phyloP scores from a whole-genome alignment of 2,113 vertebrate genomes.

The Ivindomyrus marchei region DNA sequence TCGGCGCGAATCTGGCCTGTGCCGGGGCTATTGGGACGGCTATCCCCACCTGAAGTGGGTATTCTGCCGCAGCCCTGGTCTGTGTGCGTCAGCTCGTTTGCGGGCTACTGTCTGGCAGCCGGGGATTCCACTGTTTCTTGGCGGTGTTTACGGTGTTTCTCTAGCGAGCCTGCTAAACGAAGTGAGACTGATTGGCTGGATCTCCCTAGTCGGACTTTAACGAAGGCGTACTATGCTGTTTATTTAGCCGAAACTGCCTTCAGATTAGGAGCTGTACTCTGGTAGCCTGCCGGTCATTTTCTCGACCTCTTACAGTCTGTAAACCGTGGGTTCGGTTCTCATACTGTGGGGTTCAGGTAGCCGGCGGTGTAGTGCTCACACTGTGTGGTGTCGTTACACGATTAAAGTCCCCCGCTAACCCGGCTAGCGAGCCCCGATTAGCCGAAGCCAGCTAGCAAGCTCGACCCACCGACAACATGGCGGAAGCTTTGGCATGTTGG shows the following conservation, averaged over 20 bases:
- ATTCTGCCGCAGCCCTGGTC: not conserved
- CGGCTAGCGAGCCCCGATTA: not conserved
- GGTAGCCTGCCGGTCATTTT: not conserved
- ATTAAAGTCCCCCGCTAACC: not conserved
- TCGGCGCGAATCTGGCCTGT: not conserved
- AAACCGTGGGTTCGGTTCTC: not conserved
- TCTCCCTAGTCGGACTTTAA: not conserved
- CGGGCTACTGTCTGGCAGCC: not conserved
- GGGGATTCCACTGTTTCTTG: not conserved
- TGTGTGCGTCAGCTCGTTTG: not conserved
- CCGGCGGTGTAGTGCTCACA: not conserved
- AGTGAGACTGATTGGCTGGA: not conserved
- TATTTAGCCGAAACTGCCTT: not conserved
- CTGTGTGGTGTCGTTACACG: not conserved
- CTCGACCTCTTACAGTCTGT: not conserved
- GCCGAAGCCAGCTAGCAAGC: not conserved
- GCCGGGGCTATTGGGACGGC: not conserved
- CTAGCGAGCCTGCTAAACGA: not conserved
- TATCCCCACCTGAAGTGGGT: not conserved
- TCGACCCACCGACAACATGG: conserved; percentile 39
- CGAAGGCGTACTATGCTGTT: not conserved
- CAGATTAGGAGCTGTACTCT: not conserved
- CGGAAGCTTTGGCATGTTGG: conserved; percentile 36
- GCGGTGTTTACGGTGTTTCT: not conserved
- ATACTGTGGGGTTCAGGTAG: not conserved